phyloP scores from a whole-genome alignment of 2,797 vertebrate species.

The Enteromius unitaeniatus region DNA sequence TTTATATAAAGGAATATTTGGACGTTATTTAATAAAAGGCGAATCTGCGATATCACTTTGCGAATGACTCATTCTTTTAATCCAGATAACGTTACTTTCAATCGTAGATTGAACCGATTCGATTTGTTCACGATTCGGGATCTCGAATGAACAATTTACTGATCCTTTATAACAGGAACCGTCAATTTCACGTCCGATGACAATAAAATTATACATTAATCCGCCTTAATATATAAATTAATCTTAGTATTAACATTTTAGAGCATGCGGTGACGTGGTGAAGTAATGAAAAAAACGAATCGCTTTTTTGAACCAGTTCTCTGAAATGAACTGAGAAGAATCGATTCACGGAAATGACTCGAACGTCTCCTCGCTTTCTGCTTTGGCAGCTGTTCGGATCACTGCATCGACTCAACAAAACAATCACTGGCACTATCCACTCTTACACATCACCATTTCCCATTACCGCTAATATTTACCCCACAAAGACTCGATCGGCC shows the following conservation, averaged over 20 bases:
- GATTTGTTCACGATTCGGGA: not conserved
- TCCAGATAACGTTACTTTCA: not conserved
- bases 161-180: not conserved
- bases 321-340: not conserved
- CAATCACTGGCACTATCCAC: not conserved
- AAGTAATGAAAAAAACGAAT: not conserved
- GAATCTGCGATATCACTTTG: not conserved
- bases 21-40: not conserved
- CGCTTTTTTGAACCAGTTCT: not conserved
- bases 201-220: not conserved
- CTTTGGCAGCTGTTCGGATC: conserved; percentile 6
- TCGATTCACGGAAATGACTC: not conserved
- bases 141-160: conserved; percentile 1
- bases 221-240: not conserved
- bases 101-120: not conserved
- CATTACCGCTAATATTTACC: not conserved
- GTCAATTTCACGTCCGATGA: not conserved
- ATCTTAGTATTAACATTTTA: not conserved
- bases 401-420: not conserved
- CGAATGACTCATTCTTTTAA: conserved; percentile 8
- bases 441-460: not conserved
- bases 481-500: not conserved
- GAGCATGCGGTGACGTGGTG: not conserved
- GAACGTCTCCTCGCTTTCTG: not conserved
- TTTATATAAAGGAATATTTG: not conserved